These are phyloP conservation scores for Phragmatobia fuliginosa DNA, from an alignment of 2,888 invertebrate species.

Conservation along the genomic window DNA sequence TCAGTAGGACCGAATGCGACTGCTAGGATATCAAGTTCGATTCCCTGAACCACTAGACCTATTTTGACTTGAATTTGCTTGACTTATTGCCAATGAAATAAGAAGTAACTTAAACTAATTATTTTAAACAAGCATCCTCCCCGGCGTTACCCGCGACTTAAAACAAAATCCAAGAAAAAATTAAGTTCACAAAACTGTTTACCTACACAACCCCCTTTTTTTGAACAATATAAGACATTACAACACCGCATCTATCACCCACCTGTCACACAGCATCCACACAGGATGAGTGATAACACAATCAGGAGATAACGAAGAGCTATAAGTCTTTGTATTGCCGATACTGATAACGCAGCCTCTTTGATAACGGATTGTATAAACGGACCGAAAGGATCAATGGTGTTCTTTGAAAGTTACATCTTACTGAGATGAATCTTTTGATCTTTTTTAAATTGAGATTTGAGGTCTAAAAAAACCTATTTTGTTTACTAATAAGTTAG, in stretches of 20 bases:
- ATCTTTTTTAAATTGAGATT: neutral
- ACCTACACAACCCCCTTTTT: neutral
- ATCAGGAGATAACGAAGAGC: slow-evolving; percentile 19
- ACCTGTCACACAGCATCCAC: slow-evolving; percentile 6
- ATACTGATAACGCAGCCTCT: slow-evolving; percentile 16
- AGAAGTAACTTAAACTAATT: too few species aligned
- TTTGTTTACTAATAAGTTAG: too few species aligned
- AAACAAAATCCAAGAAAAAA: too few species aligned
- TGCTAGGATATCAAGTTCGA: too few species aligned
- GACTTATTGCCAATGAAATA: too few species aligned
- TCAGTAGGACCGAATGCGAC: too few species aligned
- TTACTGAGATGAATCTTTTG: neutral
- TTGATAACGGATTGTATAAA: slow-evolving; percentile 16
- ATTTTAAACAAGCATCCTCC: too few species aligned
- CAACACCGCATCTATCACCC: slow-evolving; percentile 17
- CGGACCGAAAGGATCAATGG: slow-evolving; percentile 32
- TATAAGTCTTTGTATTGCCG: slow-evolving; percentile 29
- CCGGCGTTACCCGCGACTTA: too few species aligned
- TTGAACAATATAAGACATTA: neutral
- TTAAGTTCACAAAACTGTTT: neutral
- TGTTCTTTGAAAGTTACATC: slow-evolving; percentile 24
- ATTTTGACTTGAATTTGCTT: too few species aligned
- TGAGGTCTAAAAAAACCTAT: too few species aligned
- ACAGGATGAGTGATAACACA: slow-evolving; percentile 24
- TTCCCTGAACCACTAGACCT: too few species aligned